Base-by-base conservation (phyloP, 2,888 invertebrate species). In the Odiellus spinosus region DNA sequence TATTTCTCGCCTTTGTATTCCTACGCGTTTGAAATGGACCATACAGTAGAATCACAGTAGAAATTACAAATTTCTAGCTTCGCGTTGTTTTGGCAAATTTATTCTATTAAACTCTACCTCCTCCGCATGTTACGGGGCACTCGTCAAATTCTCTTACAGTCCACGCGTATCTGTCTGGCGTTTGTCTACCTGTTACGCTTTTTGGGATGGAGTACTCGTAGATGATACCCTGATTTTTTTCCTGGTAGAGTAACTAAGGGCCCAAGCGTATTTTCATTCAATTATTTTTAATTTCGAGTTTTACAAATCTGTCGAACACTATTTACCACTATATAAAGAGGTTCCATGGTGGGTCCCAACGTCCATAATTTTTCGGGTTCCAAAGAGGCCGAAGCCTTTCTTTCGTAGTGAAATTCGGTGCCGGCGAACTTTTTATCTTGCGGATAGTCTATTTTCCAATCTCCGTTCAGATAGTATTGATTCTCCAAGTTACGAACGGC, bases 391-490 rank as follows among this genome's bases (percentile, higher is more conserved):
- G 78, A 78, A 15, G 82, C 80, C 56, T 76, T 78, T 53, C 90
- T 73, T 57, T 85, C 82, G 64, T 96, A 96, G 61, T 80, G 77
- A 76, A 93, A 93, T 59, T 78, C 76, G 4, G 80, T 77, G 11
- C 88, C 87, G 1, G 83, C 84, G 60, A 88, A 85, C 49, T 72
- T 69, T 59, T 84, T 69, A 32, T 77, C 76, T 45, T 82, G 74
- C 0, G 90, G 87, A 63, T 86, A 86, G 68, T 90, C 86, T 61
- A 96, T 88, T 61, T 82, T 77, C 80, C 87, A 91, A 64, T 90
- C 81, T 1, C 95, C 95, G 66, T 96, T 96, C 44, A 96, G 70
- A 63, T 87, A 88, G 64, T 83, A 96, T 57, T 82, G 74, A 3
- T 82, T 83, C 41, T 78, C 73, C 46, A 76, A 72, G 65, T 87